Evolutionary conservation across 2,113 vertebrate genomes (phyloP).

Genomic region (Pelmatolapia mariae): DNA sequence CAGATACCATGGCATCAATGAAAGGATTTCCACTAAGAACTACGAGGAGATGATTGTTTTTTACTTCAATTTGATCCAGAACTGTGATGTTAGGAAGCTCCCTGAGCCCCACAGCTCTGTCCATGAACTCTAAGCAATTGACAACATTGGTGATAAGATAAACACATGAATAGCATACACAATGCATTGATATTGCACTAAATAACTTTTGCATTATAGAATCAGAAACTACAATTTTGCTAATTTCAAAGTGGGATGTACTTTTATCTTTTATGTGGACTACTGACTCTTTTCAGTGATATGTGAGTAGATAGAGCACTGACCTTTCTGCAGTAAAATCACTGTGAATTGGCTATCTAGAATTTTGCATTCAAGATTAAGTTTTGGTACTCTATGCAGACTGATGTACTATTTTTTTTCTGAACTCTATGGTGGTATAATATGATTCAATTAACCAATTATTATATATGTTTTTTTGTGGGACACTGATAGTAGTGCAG

Average conservation of each 20-base stretch:
- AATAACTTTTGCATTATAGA: background rate
- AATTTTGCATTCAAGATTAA: background rate
- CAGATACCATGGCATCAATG: constrained; percentile 88
- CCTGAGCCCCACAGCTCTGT: constrained; percentile 65
- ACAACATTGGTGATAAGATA: background rate
- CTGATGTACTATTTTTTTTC: background rate
- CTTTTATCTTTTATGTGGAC: background rate
- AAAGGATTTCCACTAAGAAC: constrained; percentile 83
- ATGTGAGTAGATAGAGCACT: fast-evolving
- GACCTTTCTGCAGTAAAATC: background rate
- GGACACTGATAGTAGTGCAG: background rate
- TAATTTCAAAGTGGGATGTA: background rate
- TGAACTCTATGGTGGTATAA: background rate
- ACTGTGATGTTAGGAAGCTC: constrained; percentile 74
- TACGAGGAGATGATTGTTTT: constrained; percentile 82
- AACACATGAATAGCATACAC: background rate
- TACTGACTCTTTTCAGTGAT: background rate
- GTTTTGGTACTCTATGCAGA: background rate
- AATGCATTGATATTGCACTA: background rate
- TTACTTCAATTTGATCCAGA: constrained; percentile 85
- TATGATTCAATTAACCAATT: background rate
- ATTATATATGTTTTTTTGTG: background rate
- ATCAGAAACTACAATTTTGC: background rate
- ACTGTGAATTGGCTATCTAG: fast-evolving
- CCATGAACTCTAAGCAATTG: constrained; percentile 76